Percentiles rank a stretch among this genome's conserved stretches.
These are phyloP conservation scores for Pseudomugil gertrudae DNA, from an alignment of 2,797 vertebrate genomes.

Conservation along the genomic window DNA sequence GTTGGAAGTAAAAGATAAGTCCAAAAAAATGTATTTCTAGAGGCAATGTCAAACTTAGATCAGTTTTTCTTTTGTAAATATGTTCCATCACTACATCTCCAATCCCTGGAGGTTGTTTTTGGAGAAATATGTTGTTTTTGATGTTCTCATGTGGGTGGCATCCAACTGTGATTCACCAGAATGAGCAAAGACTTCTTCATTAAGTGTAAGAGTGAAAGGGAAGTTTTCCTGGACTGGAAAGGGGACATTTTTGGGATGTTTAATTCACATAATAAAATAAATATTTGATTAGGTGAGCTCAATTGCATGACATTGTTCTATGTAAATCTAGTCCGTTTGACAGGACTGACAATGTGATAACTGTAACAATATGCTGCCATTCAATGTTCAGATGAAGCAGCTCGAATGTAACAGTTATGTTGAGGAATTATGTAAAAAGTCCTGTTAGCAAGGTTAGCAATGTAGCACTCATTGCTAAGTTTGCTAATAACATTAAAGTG, in stretches of 20 bases:
- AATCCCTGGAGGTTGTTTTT: not conserved
- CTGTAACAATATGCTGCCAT: too few species aligned
- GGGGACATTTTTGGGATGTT: not conserved
- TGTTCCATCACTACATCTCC: not conserved
- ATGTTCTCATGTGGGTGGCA: not conserved
- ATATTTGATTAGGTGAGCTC: not conserved
- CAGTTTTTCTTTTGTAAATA: not conserved
- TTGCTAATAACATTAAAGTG: too few species aligned
- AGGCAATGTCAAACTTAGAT: not conserved
- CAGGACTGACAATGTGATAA: not conserved
- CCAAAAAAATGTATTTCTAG: not conserved
- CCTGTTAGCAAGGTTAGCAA: not conserved
- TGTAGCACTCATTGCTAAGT: not conserved
- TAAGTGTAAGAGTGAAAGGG: not conserved
- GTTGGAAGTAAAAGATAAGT: not conserved
- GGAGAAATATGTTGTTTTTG: not conserved
- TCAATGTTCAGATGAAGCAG: too few species aligned
- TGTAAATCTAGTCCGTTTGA: not conserved
- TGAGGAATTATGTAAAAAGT: too few species aligned
- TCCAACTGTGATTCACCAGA: not conserved
- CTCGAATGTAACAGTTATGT: too few species aligned
- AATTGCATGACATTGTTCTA: not conserved
- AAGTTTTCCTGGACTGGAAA: not conserved
- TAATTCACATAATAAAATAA: not conserved
- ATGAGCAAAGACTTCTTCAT: not conserved